These are phyloP conservation scores for Tachyglossus aculeatus DNA, from an alignment of 2,797 vertebrate genomes.

Conservation along the genomic window DNA sequence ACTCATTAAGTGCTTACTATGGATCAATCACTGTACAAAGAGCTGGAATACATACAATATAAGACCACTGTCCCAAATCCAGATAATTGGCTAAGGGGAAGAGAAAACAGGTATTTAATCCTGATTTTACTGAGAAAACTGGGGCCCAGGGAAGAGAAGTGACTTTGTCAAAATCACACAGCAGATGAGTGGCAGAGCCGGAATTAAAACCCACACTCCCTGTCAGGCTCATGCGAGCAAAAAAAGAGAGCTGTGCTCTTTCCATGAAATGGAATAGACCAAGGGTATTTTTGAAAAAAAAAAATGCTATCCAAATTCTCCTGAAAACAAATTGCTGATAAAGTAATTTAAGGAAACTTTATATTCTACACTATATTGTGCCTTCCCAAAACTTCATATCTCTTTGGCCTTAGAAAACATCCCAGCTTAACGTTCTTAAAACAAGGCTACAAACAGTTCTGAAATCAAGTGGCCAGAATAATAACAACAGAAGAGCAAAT, in stretches of 20 bases:
- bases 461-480: not conserved
- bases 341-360: too few relatives aligned
- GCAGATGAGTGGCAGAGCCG: too few relatives aligned
- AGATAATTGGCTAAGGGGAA: not conserved
- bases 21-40: too few relatives aligned
- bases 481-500: not conserved
- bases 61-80: not conserved
- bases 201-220: too few relatives aligned
- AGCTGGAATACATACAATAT: too few relatives aligned
- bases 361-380: not conserved
- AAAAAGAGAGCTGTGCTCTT: not conserved
- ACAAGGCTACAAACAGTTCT: not conserved
- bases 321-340: too few relatives aligned
- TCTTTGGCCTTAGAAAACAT: slow-evolving; percentile 14
- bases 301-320: too few relatives aligned
- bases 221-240: not conserved
- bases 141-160: too few relatives aligned
- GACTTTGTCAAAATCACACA: too few relatives aligned
- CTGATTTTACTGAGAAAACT: too few relatives aligned
- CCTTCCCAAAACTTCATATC: not conserved
- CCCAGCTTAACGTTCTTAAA: not conserved
- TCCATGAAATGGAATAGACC: fast-evolving
- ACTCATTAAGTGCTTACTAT: too few relatives aligned
- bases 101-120: fast-evolving
- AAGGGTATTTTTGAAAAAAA: too few relatives aligned